A percentile compares a stretch with the other conserved stretches of the same genome.
phyloP scores from a whole-genome alignment of 2,113 vertebrate species.

The Microcebus lehilahytsara region DNA sequence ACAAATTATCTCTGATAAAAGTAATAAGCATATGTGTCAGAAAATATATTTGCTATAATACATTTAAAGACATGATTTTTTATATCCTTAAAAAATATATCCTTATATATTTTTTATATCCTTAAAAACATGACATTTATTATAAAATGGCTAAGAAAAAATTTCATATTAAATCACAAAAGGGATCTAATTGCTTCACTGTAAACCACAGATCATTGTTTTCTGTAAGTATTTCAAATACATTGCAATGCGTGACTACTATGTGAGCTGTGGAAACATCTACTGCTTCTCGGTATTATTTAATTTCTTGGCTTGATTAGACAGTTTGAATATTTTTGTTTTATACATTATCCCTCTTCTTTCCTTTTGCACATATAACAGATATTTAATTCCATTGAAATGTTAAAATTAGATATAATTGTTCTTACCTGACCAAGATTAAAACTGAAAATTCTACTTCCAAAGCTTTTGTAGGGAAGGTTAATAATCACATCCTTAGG shows the following conservation, averaged over 20 bases:
- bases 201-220: neutral
- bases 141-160: neutral
- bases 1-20: neutral
- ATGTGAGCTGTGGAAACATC: neutral
- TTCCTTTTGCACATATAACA: neutral
- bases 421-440: neutral
- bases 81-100: neutral
- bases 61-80: neutral
- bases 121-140: neutral
- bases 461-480: neutral
- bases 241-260: neutral
- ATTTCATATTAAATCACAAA: neutral
- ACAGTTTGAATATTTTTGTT: neutral
- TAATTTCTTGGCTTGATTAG: neutral
- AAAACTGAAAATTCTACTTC: constrained; percentile 13
- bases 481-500: neutral
- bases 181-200: neutral
- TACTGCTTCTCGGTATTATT: neutral
- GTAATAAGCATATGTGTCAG: neutral
- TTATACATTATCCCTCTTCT: neutral
- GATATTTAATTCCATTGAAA: neutral
- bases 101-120: neutral
- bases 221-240: neutral
- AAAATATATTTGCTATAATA: neutral
- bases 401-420: neutral